Base-by-base conservation (phyloP, 2,888 invertebrate genomes). In the Thecocarcelia acutangulata region DNA sequence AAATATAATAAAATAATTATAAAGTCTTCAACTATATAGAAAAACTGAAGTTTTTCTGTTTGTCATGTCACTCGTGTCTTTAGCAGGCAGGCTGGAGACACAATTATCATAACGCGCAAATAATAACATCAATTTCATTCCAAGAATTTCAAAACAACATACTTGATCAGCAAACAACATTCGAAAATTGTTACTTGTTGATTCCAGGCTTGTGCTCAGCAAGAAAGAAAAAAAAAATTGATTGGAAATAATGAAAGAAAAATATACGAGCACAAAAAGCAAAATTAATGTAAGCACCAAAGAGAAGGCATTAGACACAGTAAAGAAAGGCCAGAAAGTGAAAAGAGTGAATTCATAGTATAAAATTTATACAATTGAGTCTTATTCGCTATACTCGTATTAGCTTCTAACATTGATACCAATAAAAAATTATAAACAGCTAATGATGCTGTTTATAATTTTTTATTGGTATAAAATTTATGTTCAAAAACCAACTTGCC, bases 231-330 rank as follows among this genome's bases (percentile, higher is more conserved):
- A 44, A 54, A 70, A 52, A 19, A 52, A 76, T 52, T 75, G 9
- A 68, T 44, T 68, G 42, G n/a, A 68, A 50, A 68, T 59, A 64
- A 58, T 21, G 6, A 48, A 54, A 42, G 15, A 56, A 37, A 17
- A 24, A 15, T 28, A 52, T 44, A 24, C 17, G n/a, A 33, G 1
- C 4, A 8, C 9, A 33, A 33, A 37, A 42, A 46, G 46, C 21
- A 46, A 61, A 72, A 73, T 81, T 80, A 77, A 73, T 81, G 48
- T 56, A 81, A 81, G 72, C 73, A 66, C 73, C 50, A 80, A 28
- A 24, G 21, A 68, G 21, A 37, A 13, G 17, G 48, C 13, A 54
- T 13, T 56, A 52, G 44, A 33, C 19, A 19, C 33, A 50, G 44
- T 64, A 54, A 58, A 21, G 33, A 63, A 80, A 61, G 44, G 44